phyloP scores from a whole-genome alignment of 1,140 invertebrate species.

The Brachionus plicatilis region DNA sequence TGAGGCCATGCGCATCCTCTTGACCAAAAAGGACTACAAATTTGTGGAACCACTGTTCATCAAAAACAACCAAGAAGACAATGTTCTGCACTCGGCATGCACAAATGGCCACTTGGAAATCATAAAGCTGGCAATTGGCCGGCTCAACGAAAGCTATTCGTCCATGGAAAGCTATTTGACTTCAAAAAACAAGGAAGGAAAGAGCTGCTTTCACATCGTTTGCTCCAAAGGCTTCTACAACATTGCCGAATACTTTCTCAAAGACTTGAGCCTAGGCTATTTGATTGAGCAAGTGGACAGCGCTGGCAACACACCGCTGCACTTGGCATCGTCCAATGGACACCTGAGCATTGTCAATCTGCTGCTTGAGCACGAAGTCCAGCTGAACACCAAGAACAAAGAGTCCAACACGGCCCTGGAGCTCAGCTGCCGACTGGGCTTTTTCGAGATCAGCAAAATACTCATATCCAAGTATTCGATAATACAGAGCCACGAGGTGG shows the following conservation, averaged over 20 bases:
- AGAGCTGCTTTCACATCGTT: conserved; percentile 33
- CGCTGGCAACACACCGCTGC: neutral
- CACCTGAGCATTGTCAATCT: conserved; percentile 5
- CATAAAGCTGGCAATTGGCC: neutral
- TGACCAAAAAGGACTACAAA: conserved; percentile 6
- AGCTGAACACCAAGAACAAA: neutral
- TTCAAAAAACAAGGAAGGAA: conserved; percentile 32
- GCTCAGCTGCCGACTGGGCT: conserved; percentile 10
- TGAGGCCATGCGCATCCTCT: conserved; percentile 12
- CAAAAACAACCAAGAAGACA: conserved; percentile 14
- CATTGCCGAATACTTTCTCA: conserved; percentile 31
- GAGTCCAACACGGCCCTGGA: conserved; percentile 14
- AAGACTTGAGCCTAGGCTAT: conserved; percentile 4
- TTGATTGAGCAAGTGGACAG: neutral
- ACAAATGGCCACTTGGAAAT: conserved; percentile 12
- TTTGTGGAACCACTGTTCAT: conserved; percentile 29
- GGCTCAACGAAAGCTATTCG: conserved; percentile 6
- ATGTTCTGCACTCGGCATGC: conserved; percentile 6
- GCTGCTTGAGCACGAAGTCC: neutral
- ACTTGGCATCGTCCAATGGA: conserved; percentile 3
- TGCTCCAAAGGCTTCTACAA: neutral
- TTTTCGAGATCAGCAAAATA: conserved; percentile 36
- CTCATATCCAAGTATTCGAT: conserved; percentile 1
- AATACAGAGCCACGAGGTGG: neutral
- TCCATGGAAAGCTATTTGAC: conserved; percentile 18